These are phyloP conservation scores for Siniperca scherzeri DNA, from an alignment of 2,797 vertebrate species.

Conservation along the genomic window DNA sequence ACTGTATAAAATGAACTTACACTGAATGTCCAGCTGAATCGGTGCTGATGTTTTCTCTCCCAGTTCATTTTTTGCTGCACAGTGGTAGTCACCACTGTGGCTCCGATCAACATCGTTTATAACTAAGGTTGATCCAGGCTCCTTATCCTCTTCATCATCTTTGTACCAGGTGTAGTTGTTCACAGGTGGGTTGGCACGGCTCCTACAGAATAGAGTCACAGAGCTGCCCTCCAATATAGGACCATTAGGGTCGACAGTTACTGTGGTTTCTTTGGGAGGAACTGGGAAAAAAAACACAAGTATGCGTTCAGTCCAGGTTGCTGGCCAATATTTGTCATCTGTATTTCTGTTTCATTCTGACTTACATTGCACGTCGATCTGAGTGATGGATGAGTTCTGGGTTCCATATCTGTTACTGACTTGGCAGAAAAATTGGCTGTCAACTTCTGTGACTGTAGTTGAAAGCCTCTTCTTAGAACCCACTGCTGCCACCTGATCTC, in stretches of 20 bases:
- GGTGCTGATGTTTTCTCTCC: slow-evolving; percentile 60
- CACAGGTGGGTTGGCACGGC: slow-evolving; percentile 70
- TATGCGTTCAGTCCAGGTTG: background rate
- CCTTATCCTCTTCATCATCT: slow-evolving; percentile 37
- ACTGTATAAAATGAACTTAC: slow-evolving; percentile 65
- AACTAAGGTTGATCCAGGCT: slow-evolving; percentile 20
- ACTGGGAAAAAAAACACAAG: slow-evolving; percentile 59
- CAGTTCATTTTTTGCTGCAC: slow-evolving; percentile 63
- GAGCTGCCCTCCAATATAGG: slow-evolving; percentile 67
- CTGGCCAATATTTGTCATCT: background rate
- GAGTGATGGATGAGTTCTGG: slow-evolving; percentile 71
- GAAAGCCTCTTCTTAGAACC: slow-evolving; percentile 24
- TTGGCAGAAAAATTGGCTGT: slow-evolving; percentile 67
- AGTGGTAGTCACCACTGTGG: slow-evolving; percentile 64
- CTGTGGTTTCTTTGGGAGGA: slow-evolving; percentile 70
- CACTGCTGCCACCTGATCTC: slow-evolving; percentile 41
- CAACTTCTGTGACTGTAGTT: slow-evolving; percentile 44
- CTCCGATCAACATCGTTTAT: slow-evolving; percentile 9
- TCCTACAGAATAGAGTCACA: slow-evolving; percentile 69
- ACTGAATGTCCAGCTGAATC: slow-evolving; percentile 73
- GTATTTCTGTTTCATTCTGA: slow-evolving; percentile 17
- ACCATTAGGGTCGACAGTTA: slow-evolving; percentile 42
- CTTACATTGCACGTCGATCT: slow-evolving; percentile 77
- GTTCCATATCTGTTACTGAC: slow-evolving; percentile 67
- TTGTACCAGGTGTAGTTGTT: slow-evolving; percentile 76